Evolutionary conservation across 2,888 invertebrate genomes (phyloP), one percentile per base, ranked within the genome.

Genomic region (Eudemis profundana): DNA sequence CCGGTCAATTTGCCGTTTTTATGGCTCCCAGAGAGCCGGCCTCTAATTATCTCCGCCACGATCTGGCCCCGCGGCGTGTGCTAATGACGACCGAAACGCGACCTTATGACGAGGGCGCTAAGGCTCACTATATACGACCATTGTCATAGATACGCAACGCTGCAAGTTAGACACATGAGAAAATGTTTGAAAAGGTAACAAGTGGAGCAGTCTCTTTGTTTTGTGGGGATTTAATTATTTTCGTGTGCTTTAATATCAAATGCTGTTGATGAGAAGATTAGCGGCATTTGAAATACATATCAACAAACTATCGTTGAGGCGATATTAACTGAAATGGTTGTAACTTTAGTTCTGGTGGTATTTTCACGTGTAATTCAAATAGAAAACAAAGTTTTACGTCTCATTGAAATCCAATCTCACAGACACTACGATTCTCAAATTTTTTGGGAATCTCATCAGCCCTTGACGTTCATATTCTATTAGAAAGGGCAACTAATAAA

Each of bases 1-100:
- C 90, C 91, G 92, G 92, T 91, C 91, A 92, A 91, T 92, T 92
- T 91, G 91, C 91, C 85, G 91, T 92, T 92, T 92, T 92, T 91
- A 92, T 92, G 89, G 91, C 91, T 89, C 87, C 90, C 90, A 90
- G 89, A 87, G 86, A 83, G 90, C 89, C 84, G 89, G 87, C 85
- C 89, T 92, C 89, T 92, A 91, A 92, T 92, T 91, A 92, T 91
- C 87, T 88, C 84, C 71, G 81, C 87, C 90, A 90, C 90, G 91
- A 90, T 89, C 90, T 83, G 79, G 76, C 86, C 91, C 86, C 79
- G 84, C 83, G 88, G 90, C 89, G 77, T 74, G 78, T 79, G 73
- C 79, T 73, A 78, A 70, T 71, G 68, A 62, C 54, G 27, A 64
- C 40, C 67, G 14, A 72, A 72, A 78, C 63, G 71, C 67, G 68